Base-by-base conservation (phyloP, 2,888 invertebrate species). In the Perizoma flavofasciatum region DNA sequence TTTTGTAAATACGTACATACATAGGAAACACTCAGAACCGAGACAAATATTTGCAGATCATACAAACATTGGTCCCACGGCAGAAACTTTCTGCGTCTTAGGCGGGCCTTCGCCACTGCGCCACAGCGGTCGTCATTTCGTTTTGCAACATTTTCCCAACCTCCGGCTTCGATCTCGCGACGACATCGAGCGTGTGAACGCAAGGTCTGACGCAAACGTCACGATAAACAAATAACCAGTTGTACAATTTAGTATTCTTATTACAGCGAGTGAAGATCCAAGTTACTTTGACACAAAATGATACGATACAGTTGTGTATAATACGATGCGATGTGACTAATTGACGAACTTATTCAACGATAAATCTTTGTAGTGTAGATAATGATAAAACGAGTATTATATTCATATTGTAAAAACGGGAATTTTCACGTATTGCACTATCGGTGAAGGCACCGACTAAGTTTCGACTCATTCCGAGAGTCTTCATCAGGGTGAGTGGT, bases 121-220 rank as follows among this genome's bases (percentile, higher is more conserved):
- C 3, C 22, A 22, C 22, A 22, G 22, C 1, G 22, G 22, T 22
- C 22, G 22, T 22, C 22, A 37, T 64, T 66, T 58, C 68, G 71
- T 86, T 80, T 82, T 65, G 81, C 83, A 87, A 88, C 61, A 64
- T 81, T 83, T 82, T 63, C 78, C 67, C 79, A 85, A 86, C 79
- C 82, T 82, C 85, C 85, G 82, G 82, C 79, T 75, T 73, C 71
- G 57, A 77, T 78, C 79, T 71, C 63, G 66, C 73, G 80, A 81
- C 77, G 78, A 81, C 79, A 77, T 77, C 66, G 72, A 74, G 73
- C 86, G 87, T 87, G 87, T 84, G 88, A 88, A 78, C 65, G 67
- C 74, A 77, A 78, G 73, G 72, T 73, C 78, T 84, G 82, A 74
- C 76, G 82, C 77, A 83, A 77, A 77, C 79, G 78, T 77, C 78